Percentiles rank a stretch among this genome's conserved stretches.
These are phyloP conservation scores for Nomada goodeniana DNA, from an alignment of 2,888 invertebrate species.

Conservation along the genomic window DNA sequence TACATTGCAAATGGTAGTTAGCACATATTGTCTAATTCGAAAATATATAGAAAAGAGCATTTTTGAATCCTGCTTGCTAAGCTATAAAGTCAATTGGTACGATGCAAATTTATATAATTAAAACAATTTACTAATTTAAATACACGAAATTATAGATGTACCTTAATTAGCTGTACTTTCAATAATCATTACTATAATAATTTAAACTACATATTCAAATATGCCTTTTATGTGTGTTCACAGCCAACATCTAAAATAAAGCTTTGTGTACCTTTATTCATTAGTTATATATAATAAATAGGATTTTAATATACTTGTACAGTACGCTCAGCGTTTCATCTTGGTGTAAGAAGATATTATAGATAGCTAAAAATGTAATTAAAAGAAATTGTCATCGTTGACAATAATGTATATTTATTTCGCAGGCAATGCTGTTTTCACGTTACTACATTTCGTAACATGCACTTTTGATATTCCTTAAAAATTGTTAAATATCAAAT, in stretches of 20 bases:
- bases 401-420: conserved; percentile 24
- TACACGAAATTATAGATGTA: conserved; percentile 40
- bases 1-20: conserved; percentile 57
- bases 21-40: conserved; percentile 64
- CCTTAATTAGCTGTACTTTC: conserved; percentile 40
- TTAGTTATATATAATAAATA: conserved; percentile 33
- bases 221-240: conserved; percentile 62
- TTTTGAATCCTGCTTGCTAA: conserved; percentile 41
- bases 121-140: conserved; percentile 53
- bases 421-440: conserved; percentile 9
- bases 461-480: conserved; percentile 8
- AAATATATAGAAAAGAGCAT: conserved; percentile 64
- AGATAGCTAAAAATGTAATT: conserved; percentile 4
- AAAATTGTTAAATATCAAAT: background rate
- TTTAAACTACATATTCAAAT: conserved; percentile 56
- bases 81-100: conserved; percentile 38
- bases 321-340: conserved; percentile 15
- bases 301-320: conserved; percentile 37
- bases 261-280: conserved; percentile 43
- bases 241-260: conserved; percentile 73
- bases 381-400: background rate
- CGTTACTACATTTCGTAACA: conserved; percentile 13
- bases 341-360: conserved; percentile 5
- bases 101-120: conserved; percentile 40
- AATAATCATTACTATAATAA: conserved; percentile 47